phyloP scores from a whole-genome alignment of 2,888 invertebrate genomes.

The Eudasyphora cyanicolor region DNA sequence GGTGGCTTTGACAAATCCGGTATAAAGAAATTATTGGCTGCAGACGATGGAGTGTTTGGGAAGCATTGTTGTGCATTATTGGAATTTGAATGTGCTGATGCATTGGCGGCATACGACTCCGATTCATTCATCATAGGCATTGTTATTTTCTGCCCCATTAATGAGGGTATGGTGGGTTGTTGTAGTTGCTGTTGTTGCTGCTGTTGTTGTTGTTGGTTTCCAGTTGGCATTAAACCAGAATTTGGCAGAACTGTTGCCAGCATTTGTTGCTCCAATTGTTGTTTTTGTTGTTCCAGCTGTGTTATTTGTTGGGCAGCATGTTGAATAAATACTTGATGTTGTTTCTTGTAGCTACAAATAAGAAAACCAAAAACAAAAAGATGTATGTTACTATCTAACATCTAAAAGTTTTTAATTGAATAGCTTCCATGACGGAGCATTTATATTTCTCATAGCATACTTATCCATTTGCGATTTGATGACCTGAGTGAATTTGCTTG shows the following conservation, averaged over 20 bases:
- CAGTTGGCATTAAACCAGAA: conserved; percentile 70
- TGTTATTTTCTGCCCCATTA: conserved; percentile 79
- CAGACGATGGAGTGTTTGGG: conserved; percentile 75
- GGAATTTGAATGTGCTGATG: not conserved
- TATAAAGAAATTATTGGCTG: conserved; percentile 81
- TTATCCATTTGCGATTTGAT: conserved; percentile 92
- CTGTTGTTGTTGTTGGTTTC: conserved; percentile 69
- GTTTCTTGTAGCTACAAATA: conserved; percentile 88
- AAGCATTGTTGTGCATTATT: conserved; percentile 80
- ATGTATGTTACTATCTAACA: not conserved
- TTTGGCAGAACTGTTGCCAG: conserved; percentile 71
- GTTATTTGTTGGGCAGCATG: conserved; percentile 95
- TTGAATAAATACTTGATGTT: conserved; percentile 96
- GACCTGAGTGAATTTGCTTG: conserved; percentile 88
- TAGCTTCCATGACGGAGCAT: not conserved
- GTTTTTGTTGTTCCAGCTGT: conserved; percentile 89
- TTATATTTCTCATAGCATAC: conserved; percentile 73
- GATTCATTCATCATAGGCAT: conserved; percentile 73
- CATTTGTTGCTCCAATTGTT: conserved; percentile 81
- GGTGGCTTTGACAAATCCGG: conserved; percentile 94
- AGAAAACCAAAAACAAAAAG: conserved; percentile 3
- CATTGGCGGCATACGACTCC: conserved; percentile 34
- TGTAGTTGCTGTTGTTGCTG: conserved; percentile 60
- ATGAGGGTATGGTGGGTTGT: conserved; percentile 69
- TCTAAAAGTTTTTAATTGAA: not conserved